Evolutionary conservation across 2,113 vertebrate species (phyloP).

Genomic region (Zingel zingel): DNA sequence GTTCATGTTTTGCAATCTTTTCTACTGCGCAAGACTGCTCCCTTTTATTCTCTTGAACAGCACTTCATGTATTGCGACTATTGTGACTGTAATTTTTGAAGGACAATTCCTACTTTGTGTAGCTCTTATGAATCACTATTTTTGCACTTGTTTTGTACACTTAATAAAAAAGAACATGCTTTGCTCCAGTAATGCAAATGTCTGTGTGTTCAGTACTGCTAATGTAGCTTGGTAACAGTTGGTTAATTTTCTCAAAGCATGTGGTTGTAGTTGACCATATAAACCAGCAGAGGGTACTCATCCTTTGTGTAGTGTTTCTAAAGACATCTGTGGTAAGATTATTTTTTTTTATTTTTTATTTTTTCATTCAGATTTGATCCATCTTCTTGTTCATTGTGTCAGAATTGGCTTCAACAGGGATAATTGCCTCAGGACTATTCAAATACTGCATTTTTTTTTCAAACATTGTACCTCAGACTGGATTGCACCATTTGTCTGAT

Average conservation of each 20-base stretch:
- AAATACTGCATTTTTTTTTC: neutral
- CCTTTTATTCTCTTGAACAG: conserved; percentile 57
- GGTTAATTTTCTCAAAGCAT: neutral
- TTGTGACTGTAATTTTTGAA: conserved; percentile 69
- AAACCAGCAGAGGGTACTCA: conserved; percentile 51
- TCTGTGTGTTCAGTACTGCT: neutral
- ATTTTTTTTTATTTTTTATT: neutral
- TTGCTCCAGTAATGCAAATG: conserved; percentile 66
- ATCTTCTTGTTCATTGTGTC: neutral
- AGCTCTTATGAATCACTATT: conserved; percentile 81
- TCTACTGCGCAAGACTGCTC: conserved; percentile 57
- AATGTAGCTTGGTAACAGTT: neutral
- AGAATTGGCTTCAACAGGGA: neutral
- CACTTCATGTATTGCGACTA: conserved; percentile 51
- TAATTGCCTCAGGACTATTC: neutral
- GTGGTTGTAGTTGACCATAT: neutral
- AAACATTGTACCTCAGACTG: neutral
- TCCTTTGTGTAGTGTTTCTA: neutral
- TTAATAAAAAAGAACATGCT: conserved; percentile 84
- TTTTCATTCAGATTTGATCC: neutral
- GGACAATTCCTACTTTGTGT: conserved; percentile 73
- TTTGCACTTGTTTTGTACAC: conserved; percentile 89
- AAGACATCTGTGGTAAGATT: too few species aligned
- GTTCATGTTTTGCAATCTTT: conserved; percentile 69
- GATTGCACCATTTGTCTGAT: neutral